Base-by-base conservation (phyloP, 2,888 invertebrate genomes). In the Electrophaes corylata region DNA sequence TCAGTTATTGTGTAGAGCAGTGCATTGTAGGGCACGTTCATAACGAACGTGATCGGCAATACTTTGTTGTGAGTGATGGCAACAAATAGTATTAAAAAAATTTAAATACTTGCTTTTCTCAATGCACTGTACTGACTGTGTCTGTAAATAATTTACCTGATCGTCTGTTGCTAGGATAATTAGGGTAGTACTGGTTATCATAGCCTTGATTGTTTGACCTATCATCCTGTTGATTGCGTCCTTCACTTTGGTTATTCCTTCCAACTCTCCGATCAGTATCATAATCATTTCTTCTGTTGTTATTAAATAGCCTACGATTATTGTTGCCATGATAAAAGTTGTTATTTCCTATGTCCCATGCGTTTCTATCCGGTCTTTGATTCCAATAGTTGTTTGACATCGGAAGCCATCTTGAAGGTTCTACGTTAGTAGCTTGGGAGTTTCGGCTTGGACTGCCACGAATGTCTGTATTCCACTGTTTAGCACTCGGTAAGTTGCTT, bases 351-450 rank as follows among this genome's bases (percentile, higher is more conserved):
- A 39, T 46, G 16, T 62, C 58, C 62, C 59, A 60, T 18, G 52
- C 18, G 18, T 33, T 60, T 43, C 39, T 49, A 5, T 48, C 44
- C 8, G 67, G 64, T 41, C 51, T 62, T 6, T 58, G 57, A 33
- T 60, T 66, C 66, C 60, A 64, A 45, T 62, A 57, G 29, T 12
- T 46, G 10, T 56, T 57, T 46, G 14, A 55, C 6, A 47, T 45
- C 6, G 29, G 20, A 19, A 41, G 16, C 51, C 51, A 31, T 19
- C 39, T 46, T 19, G 55, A 54, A 23, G 53, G 48, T 4, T 57
- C 44, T 39, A 52, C 1, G 12, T 39, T 29, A 8, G 50, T 51
- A n/a, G 14, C 26, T 29, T 29, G 35, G 18, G 12, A 31, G 11
- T 41, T 49, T 57, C 29, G 44, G 33, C 16, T 52, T 10, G 20